phyloP scores from a whole-genome alignment of 1,140 invertebrate genomes.

The Amyelois transitella region DNA sequence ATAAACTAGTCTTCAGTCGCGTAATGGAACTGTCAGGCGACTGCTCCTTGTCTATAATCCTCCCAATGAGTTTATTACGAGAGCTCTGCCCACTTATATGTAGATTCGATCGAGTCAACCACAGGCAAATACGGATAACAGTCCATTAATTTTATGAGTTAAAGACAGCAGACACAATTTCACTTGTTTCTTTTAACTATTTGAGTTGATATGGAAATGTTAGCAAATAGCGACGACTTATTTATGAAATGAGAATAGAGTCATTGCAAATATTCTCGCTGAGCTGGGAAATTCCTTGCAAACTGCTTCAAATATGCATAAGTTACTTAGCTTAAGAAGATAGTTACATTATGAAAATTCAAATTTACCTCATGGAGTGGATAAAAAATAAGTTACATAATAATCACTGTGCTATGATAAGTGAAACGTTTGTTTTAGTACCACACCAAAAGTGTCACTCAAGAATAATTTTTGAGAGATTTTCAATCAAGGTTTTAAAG shows the following conservation, averaged over 20 bases:
- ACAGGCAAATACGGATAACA: constrained; percentile 28
- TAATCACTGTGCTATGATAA: too few relatives aligned
- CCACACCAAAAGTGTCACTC: too few relatives aligned
- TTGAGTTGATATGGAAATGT: not conserved
- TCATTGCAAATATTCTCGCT: not conserved
- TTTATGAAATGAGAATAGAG: not conserved
- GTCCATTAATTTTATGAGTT: constrained; percentile 29
- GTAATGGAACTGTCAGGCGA: constrained; percentile 63
- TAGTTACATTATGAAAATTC: too few relatives aligned
- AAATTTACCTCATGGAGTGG: too few relatives aligned
- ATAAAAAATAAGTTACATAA: too few relatives aligned
- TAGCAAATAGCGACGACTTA: not conserved
- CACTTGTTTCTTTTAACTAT: constrained; percentile 6
- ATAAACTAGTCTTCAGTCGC: constrained; percentile 37
- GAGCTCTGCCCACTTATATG: constrained; percentile 42
- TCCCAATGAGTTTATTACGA: constrained; percentile 58
- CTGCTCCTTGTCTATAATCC: constrained; percentile 55
- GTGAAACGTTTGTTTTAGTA: too few relatives aligned
- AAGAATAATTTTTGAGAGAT: too few relatives aligned
- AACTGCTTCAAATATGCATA: not conserved
- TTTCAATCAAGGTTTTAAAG: too few relatives aligned
- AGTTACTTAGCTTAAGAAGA: too few relatives aligned
- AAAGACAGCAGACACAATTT: constrained; percentile 15
- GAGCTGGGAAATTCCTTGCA: not conserved
- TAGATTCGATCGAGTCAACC: constrained; percentile 18